Percentiles rank a stretch among this genome's conserved stretches.
Conservation (phyloP, 2,797 vertebrate species). For the Microhierax caerulescens region DNA sequence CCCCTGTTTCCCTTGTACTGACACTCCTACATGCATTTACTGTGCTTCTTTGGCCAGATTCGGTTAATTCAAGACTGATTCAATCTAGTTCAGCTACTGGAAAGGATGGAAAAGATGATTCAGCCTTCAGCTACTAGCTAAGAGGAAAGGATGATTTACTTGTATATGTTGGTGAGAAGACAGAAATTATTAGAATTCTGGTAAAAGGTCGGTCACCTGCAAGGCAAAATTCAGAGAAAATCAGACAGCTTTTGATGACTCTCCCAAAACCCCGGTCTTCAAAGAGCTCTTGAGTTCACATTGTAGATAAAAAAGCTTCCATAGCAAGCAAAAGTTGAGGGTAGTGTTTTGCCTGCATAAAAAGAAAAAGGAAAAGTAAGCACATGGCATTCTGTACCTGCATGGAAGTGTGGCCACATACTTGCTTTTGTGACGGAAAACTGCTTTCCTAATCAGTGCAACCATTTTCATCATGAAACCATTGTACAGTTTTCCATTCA, state of each 20-base stretch:
- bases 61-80: not conserved
- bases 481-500: constrained; percentile 18
- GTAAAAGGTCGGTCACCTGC: not conserved
- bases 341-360: not conserved
- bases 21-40: not conserved
- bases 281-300: not conserved
- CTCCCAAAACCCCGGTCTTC: not conserved
- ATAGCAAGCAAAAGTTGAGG: not conserved
- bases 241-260: not conserved
- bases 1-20: not conserved
- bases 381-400: not conserved
- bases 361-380: not conserved
- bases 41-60: not conserved
- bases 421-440: not conserved
- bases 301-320: not conserved
- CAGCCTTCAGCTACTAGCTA: too few species aligned
- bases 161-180: not conserved
- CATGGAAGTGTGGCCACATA: not conserved
- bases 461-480: not conserved
- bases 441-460: not conserved
- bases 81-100: not conserved
- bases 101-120: too few species aligned
- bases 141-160: not conserved
- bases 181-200: not conserved
- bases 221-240: not conserved